Conservation (phyloP, 2,113 vertebrate species). For the Hipposideros armiger region DNA sequence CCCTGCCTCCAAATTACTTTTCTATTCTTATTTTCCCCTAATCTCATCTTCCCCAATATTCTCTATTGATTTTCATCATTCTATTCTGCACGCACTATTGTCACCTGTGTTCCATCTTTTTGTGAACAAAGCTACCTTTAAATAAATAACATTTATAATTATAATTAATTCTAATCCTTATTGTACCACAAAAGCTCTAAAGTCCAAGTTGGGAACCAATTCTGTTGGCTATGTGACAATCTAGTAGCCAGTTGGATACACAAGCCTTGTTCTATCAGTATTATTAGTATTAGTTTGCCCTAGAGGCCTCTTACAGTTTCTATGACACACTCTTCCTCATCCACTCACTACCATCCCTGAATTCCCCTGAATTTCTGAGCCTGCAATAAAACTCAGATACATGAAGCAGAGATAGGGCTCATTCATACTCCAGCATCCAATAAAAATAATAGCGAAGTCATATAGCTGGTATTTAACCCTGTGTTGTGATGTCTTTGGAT, state of each 20-base stretch:
- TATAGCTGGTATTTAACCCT: background rate
- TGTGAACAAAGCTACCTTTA: background rate
- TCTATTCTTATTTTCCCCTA: background rate
- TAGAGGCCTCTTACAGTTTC: background rate
- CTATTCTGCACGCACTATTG: background rate
- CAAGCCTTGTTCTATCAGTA: background rate
- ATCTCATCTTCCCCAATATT: background rate
- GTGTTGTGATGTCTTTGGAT: background rate
- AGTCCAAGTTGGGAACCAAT: background rate
- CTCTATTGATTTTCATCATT: background rate
- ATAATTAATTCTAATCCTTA: background rate
- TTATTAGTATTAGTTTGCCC: background rate
- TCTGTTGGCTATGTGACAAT: background rate
- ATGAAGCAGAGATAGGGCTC: background rate
- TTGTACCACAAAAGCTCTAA: background rate
- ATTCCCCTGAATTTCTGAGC: slow-evolving; percentile 25
- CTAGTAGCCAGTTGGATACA: background rate
- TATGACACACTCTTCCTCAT: background rate
- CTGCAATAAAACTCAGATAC: background rate
- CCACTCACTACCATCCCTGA: background rate
- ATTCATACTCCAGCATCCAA: background rate
- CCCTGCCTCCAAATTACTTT: background rate
- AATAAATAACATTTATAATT: background rate
- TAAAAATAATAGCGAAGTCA: background rate
- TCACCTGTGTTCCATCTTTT: background rate